Evolutionary conservation across 2,797 vertebrate genomes (phyloP).

Genomic region (Rhynchotus rufescens): DNA sequence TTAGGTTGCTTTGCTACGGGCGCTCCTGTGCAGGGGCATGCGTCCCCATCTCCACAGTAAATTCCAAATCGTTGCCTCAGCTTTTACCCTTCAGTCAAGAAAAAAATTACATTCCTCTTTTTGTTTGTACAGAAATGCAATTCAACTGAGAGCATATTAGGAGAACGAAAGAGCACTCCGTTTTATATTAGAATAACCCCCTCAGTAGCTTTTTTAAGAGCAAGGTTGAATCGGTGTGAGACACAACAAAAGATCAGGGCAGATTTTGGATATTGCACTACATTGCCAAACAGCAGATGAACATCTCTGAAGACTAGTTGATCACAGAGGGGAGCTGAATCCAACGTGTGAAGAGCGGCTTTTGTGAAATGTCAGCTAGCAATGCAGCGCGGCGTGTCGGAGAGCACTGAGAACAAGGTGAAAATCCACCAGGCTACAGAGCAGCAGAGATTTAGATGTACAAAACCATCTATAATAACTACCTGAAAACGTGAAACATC

Average conservation of each 20-base stretch:
- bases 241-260: not conserved
- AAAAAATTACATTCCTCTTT: not conserved
- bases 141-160: not conserved
- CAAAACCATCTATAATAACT: not conserved
- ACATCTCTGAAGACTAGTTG: not conserved
- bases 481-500: not conserved
- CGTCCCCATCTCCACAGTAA: fast-evolving
- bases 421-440: not conserved
- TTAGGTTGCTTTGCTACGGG: not conserved
- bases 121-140: not conserved
- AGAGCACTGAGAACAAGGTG: not conserved
- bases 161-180: not conserved
- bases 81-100: not conserved
- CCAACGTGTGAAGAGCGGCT: not conserved
- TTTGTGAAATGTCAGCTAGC: constrained; percentile 50
- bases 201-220: not conserved
- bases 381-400: not conserved
- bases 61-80: not conserved
- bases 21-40: not conserved
- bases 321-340: not conserved
- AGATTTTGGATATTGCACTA: not conserved
- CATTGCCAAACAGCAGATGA: not conserved
- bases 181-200: not conserved
- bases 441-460: not conserved
- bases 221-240: not conserved